phyloP scores from a whole-genome alignment of 2,888 invertebrate species.

The Aphrophora alni region DNA sequence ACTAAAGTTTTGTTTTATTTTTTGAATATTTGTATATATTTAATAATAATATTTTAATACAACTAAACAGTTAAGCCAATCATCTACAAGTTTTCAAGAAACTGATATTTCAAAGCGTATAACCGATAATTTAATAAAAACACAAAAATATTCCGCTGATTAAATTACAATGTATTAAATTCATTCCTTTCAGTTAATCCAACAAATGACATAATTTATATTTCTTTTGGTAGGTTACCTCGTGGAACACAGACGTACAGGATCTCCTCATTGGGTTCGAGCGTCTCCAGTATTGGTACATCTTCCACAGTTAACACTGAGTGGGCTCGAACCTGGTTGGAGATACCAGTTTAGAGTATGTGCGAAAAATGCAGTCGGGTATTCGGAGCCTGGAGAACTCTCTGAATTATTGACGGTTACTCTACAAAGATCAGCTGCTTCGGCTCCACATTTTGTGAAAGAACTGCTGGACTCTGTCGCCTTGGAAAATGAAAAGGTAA shows the following conservation, averaged over 20 bases:
- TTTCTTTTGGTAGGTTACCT: slow-evolving; percentile 66
- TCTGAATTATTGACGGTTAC: slow-evolving; percentile 87
- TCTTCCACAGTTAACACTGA: slow-evolving; percentile 76
- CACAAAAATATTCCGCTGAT: too few species aligned
- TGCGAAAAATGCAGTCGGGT: slow-evolving; percentile 90
- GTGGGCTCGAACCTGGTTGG: slow-evolving; percentile 85
- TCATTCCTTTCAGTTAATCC: too few species aligned
- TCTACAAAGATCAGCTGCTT: slow-evolving; percentile 69
- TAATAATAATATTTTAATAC: too few species aligned
- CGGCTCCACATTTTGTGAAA: slow-evolving; percentile 74
- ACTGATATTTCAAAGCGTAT: too few species aligned
- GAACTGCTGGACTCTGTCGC: slow-evolving; percentile 74
- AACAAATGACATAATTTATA: too few species aligned
- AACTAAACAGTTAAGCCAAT: too few species aligned
- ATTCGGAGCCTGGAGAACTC: slow-evolving; percentile 82
- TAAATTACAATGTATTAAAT: too few species aligned
- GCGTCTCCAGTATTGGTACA: slow-evolving; percentile 76
- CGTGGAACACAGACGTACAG: slow-evolving; percentile 77
- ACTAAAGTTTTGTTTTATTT: too few species aligned
- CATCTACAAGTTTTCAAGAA: too few species aligned
- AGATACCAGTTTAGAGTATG: slow-evolving; percentile 90
- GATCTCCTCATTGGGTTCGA: slow-evolving; percentile 83
- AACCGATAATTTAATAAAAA: too few species aligned
- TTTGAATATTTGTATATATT: too few species aligned
- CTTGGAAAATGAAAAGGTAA: slow-evolving; percentile 78